Percentiles rank a stretch among this genome's conserved stretches.
These are phyloP conservation scores for Coleophora flavipennella DNA, from an alignment of 2,888 invertebrate species.

Conservation along the genomic window DNA sequence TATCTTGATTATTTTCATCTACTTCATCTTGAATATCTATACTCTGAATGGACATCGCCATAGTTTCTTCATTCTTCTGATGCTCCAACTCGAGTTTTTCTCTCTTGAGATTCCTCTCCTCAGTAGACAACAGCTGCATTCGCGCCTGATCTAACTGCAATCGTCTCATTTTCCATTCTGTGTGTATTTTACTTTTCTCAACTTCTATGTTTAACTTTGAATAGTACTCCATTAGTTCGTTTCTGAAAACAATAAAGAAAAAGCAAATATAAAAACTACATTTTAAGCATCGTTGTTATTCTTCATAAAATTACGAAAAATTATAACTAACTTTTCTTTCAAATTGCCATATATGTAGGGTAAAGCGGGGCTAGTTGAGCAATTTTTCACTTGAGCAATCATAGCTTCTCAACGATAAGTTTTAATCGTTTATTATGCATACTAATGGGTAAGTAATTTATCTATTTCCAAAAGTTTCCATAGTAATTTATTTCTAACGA, in stretches of 20 bases:
- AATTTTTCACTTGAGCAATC: too few relatives aligned
- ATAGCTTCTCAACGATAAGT: too few relatives aligned
- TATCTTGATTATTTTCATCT: conserved; percentile 14
- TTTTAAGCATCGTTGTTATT: too few relatives aligned
- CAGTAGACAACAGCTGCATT: conserved; percentile 59
- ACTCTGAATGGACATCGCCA: conserved; percentile 51
- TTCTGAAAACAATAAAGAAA: conserved; percentile 43
- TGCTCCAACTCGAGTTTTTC: conserved; percentile 66
- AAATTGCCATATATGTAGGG: too few relatives aligned
- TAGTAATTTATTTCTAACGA: too few relatives aligned
- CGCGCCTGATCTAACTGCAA: conserved; percentile 55
- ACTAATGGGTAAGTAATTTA: too few relatives aligned
- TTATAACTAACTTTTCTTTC: too few relatives aligned
- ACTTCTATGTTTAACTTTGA: conserved; percentile 74
- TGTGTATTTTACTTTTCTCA: conserved; percentile 68
- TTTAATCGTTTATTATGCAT: too few relatives aligned
- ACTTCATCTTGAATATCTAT: conserved; percentile 28
- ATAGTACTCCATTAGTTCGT: conserved; percentile 75
- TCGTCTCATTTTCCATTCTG: conserved; percentile 71
- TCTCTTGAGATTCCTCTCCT: conserved; percentile 67
- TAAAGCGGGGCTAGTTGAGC: too few relatives aligned
- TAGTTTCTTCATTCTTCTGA: conserved; percentile 45
- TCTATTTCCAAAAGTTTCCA: too few relatives aligned
- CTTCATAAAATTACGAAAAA: too few relatives aligned
- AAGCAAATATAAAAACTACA: not conserved